Conservation (phyloP, 2,113 vertebrate genomes). For the Amblyopsis rosae region DNA sequence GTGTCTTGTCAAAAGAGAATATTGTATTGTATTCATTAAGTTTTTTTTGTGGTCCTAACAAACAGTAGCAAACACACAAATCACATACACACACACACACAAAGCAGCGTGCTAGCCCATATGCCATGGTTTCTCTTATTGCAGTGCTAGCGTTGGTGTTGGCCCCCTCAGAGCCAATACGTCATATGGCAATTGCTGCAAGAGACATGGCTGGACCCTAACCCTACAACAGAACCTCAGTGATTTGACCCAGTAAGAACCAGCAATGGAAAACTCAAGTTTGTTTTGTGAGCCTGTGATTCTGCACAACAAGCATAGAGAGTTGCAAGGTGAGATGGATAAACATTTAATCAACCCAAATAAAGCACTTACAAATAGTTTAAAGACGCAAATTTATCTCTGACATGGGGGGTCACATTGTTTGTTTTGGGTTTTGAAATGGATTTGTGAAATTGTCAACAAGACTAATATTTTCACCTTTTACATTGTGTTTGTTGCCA, state of each 20-base stretch:
- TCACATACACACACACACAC: constrained; percentile 3
- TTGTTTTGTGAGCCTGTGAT: constrained; percentile 64
- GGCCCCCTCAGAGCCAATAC: constrained; percentile 1
- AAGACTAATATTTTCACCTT: constrained; percentile 59
- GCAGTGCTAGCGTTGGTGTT: constrained; percentile 48
- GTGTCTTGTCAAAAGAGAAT: too few species aligned
- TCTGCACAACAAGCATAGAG: constrained; percentile 61
- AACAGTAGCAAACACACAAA: constrained; percentile 36
- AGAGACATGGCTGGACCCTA: constrained; percentile 12
- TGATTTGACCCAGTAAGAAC: constrained; percentile 37
- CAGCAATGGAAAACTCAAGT: constrained; percentile 57
- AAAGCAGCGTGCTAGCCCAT: not conserved
- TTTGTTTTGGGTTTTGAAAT: constrained; percentile 63
- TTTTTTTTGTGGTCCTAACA: not conserved
- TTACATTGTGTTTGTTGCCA: constrained; percentile 67
- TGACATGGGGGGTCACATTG: constrained; percentile 43
- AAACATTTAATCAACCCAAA: constrained; percentile 80
- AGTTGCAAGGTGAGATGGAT: constrained; percentile 63
- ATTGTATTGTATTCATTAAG: too few species aligned
- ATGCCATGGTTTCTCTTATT: constrained; percentile 26
- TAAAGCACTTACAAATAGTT: constrained; percentile 60
- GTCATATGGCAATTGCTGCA: constrained; percentile 32
- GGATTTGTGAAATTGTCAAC: constrained; percentile 54
- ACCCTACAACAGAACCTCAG: constrained; percentile 37
- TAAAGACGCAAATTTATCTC: constrained; percentile 62